These are phyloP conservation scores for Aleiodes testaceus DNA, from an alignment of 2,888 invertebrate genomes.

Conservation along the genomic window DNA sequence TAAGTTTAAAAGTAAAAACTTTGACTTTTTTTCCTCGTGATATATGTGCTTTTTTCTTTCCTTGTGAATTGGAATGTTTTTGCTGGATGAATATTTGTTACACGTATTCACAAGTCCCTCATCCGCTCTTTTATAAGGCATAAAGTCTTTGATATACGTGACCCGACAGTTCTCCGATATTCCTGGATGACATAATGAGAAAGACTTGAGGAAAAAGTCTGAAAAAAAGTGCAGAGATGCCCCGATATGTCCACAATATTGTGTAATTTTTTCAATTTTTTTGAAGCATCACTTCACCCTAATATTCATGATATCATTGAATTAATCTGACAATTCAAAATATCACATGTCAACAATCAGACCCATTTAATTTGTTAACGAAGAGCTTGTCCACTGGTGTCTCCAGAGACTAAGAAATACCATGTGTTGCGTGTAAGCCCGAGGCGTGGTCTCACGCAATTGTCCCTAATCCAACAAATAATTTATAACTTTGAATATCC, in stretches of 20 bases:
- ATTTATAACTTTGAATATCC: too few relatives aligned
- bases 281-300: too few relatives aligned
- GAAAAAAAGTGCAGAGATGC: too few relatives aligned
- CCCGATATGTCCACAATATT: too few relatives aligned
- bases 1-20: slow-evolving; percentile 65
- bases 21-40: slow-evolving; percentile 52
- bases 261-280: too few relatives aligned
- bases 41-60: slow-evolving; percentile 36
- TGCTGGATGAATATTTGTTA: slow-evolving; percentile 11
- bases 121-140: slow-evolving; percentile 61
- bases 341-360: slow-evolving; percentile 31
- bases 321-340: too few relatives aligned
- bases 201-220: too few relatives aligned
- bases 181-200: slow-evolving; percentile 56
- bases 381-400: slow-evolving; percentile 25
- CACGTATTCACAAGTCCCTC: slow-evolving; percentile 27
- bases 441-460: slow-evolving; percentile 52
- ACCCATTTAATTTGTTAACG: slow-evolving; percentile 49
- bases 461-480: slow-evolving; percentile 28
- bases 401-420: slow-evolving; percentile 25
- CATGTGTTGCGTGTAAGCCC: slow-evolving; percentile 47
- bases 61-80: slow-evolving; percentile 39
- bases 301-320: too few relatives aligned
- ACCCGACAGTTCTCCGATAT: slow-evolving; percentile 57
- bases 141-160: slow-evolving; percentile 61